Percentiles rank a stretch among this genome's conserved stretches.
phyloP scores from a whole-genome alignment of 2,797 vertebrate species.

The Dallia pectoralis region DNA sequence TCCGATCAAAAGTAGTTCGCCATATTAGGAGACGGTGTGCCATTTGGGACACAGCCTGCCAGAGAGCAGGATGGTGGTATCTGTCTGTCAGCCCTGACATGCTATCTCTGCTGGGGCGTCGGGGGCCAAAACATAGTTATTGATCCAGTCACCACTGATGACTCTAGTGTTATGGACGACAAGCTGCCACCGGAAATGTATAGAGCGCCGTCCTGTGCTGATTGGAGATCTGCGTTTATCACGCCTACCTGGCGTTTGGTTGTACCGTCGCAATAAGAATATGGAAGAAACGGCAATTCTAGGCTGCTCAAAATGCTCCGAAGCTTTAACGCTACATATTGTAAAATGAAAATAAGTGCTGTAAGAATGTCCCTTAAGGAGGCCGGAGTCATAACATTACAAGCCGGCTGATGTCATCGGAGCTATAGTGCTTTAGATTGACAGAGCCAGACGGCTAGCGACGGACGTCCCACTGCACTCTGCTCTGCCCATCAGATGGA shows the following conservation, averaged over 20 bases:
- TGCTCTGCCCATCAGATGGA: conserved; percentile 29
- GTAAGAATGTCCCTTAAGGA: neutral
- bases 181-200: conserved; percentile 66
- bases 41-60: conserved; percentile 26
- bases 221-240: conserved; percentile 16
- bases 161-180: conserved; percentile 94
- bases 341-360: neutral
- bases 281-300: conserved; percentile 13
- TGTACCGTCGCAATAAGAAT: conserved; percentile 25
- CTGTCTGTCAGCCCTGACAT: conserved; percentile 99
- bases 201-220: conserved; percentile 37
- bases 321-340: neutral
- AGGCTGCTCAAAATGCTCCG: conserved; percentile 9
- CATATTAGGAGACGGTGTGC: conserved; percentile 4
- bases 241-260: neutral
- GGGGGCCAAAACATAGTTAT: conserved; percentile 96
- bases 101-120: conserved; percentile 93
- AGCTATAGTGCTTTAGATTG: conserved; percentile 25
- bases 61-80: conserved; percentile 87
- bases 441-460: conserved; percentile 43
- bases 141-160: conserved; percentile 98
- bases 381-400: neutral
- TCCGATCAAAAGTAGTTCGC: neutral
- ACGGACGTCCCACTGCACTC: conserved; percentile 29
- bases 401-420: conserved; percentile 7